phyloP scores from a whole-genome alignment of 2,888 invertebrate species.

The Volucella inflata region DNA sequence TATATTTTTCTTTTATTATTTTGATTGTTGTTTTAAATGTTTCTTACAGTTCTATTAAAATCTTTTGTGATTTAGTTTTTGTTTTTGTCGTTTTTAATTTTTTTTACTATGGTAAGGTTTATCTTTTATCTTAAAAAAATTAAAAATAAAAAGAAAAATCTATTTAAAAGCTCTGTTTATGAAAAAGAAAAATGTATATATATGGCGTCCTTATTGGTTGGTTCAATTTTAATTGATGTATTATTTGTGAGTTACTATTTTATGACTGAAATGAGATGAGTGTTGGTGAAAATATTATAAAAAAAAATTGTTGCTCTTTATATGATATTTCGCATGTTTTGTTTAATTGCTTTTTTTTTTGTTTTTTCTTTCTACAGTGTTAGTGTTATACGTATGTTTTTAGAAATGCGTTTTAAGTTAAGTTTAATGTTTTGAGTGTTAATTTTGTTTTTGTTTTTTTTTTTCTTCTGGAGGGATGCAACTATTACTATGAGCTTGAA shows the following conservation, averaged over 20 bases:
- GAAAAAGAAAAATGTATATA: slow-evolving; percentile 45
- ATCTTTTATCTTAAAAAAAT: slow-evolving; percentile 6
- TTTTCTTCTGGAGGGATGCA: slow-evolving; percentile 43
- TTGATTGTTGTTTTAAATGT: slow-evolving; percentile 42
- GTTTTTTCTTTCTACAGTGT: slow-evolving; percentile 28
- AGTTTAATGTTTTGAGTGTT: slow-evolving; percentile 4
- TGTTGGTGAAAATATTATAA: slow-evolving; percentile 50
- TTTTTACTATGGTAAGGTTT: slow-evolving; percentile 15
- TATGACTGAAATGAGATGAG: slow-evolving; percentile 75
- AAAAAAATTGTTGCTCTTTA: too few relatives aligned
- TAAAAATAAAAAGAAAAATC: too few relatives aligned
- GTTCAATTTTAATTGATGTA: slow-evolving; percentile 57
- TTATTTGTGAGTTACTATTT: slow-evolving; percentile 65
- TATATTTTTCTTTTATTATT: slow-evolving; percentile 43
- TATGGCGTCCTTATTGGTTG: slow-evolving; percentile 66
- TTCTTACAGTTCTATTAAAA: slow-evolving; percentile 36
- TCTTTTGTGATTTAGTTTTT: slow-evolving; percentile 54
- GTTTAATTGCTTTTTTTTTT: slow-evolving; percentile 7
- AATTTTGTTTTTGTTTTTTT: slow-evolving; percentile 8
- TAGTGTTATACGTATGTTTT: slow-evolving; percentile 8
- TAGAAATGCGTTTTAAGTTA: slow-evolving; percentile 53
- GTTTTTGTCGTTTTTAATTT: background rate
- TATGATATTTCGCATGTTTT: too few relatives aligned
- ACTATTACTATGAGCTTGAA: slow-evolving; percentile 29
- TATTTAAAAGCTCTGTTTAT: slow-evolving; percentile 47